Evolutionary conservation across 2,113 vertebrate genomes (phyloP), one percentile per base, ranked within the genome.

Genomic region (Halcyon malimbica): DNA sequence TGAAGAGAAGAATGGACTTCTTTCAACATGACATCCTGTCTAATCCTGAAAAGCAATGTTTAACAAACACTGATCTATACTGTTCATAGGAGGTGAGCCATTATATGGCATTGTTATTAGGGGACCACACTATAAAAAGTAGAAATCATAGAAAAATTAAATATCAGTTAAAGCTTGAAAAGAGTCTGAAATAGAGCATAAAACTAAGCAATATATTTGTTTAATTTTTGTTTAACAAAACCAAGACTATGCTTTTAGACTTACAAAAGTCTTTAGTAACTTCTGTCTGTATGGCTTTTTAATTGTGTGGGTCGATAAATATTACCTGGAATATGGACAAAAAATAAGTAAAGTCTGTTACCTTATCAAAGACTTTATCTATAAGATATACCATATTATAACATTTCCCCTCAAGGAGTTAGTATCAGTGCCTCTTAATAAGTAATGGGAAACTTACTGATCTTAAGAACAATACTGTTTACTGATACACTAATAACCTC

Each of bases 401-500:
- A 46, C 6, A 63, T 74, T 84, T 6, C 6, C 24, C 79, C 59
- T 15, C 25, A 53, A 76, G 76, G n/a, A 82, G 15, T 87, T 95
- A 75, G 7, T 70, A 74, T 91, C 71, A 67, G 8, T 70, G 60
- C 23, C 23, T 94, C 44, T 92, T 94, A 83, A 57, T 86, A 92
- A 81, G 26, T 78, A 89, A 80, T 63, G 63, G 46, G 35, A 93
- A 96, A 68, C 64, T 90, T 64, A 67, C 8, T 89, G 71, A 93
- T 62, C 8, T 92, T 82, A 74, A 41, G 75, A 96, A 71, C 53
- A 78, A 80, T 77, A 59, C 16, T 73, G 50, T 86, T 95, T 95
- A 78, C 80, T 59, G 28, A 64, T 75, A 73, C 44, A 85, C 74
- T 92, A 95, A 95, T 93, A 94, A 94, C 71, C 65, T 76, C 10